Percentiles rank a stretch among this genome's conserved stretches.
Conservation (phyloP, 2,888 invertebrate genomes). For the Epinotia bilunana region DNA sequence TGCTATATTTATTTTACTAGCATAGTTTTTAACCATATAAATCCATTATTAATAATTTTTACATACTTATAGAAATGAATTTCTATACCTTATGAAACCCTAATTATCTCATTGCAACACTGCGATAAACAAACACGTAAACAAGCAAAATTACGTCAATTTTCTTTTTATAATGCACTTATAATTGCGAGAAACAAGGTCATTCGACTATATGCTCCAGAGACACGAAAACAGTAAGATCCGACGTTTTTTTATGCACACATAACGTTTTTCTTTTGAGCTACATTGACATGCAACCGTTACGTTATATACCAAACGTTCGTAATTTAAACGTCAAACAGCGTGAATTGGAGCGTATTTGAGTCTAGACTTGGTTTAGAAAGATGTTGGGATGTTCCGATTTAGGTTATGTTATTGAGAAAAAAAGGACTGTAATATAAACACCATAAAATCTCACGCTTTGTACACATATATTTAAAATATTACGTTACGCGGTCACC, state of each 20-base stretch:
- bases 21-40: no score
- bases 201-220: constrained; percentile 1
- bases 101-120: constrained; percentile 11
- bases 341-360: constrained; percentile 34
- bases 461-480: no score
- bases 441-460: no score
- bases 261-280: constrained; percentile 11
- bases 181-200: constrained; percentile 42
- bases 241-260: neutral
- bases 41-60: no score
- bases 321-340: constrained; percentile 37
- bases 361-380: constrained; percentile 36
- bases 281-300: constrained; percentile 30
- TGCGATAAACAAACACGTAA: constrained; percentile 1
- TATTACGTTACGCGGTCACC: no score
- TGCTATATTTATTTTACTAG: no score
- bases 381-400: constrained; percentile 1
- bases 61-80: neutral
- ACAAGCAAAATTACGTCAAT: constrained; percentile 29
- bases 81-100: neutral
- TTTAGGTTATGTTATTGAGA: neutral
- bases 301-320: constrained; percentile 20
- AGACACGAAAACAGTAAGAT: neutral
- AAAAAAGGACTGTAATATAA: neutral
- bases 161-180: constrained; percentile 35